phyloP scores from a whole-genome alignment of 1,140 invertebrate genomes.

The Rhysida immarginata region DNA sequence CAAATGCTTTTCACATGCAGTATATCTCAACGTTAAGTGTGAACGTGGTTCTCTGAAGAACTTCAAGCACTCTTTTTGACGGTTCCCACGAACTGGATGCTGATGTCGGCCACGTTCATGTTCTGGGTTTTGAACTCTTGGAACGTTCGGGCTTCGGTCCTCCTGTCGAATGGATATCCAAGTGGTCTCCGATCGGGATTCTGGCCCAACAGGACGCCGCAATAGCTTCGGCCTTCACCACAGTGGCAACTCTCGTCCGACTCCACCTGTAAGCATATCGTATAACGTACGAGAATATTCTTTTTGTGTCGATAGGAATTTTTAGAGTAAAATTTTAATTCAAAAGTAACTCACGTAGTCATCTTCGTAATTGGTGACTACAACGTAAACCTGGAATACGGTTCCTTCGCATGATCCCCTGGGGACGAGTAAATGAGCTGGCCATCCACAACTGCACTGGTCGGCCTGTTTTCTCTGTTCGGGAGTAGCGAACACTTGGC shows the following conservation, averaged over 20 bases:
- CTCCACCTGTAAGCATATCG: too few species aligned
- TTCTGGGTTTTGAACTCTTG: conserved; percentile 12
- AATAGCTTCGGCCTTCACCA: background rate
- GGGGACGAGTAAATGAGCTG: conserved; percentile 47
- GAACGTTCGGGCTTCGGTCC: background rate
- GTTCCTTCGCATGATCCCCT: conserved; percentile 46
- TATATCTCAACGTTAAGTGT: too few species aligned
- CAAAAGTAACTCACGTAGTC: conserved; percentile 16
- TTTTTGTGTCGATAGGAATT: too few species aligned
- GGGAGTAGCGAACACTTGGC: conserved; percentile 32
- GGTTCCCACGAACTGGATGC: conserved; percentile 3
- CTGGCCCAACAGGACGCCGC: conserved; percentile 8
- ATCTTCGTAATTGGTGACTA: conserved; percentile 31
- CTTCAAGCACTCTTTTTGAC: too few species aligned
- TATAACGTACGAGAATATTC: too few species aligned
- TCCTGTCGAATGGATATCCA: conserved; percentile 14
- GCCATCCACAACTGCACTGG: conserved; percentile 35
- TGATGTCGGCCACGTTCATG: conserved; percentile 8
- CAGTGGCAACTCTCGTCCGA: background rate
- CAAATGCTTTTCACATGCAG: too few species aligned
- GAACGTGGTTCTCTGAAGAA: too few species aligned
- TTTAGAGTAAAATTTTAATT: too few species aligned
- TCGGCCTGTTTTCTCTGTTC: background rate
- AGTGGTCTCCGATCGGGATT: conserved; percentile 11
- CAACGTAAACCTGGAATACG: conserved; percentile 45